A percentile compares a stretch with the other conserved stretches of the same genome.
phyloP scores from a whole-genome alignment of 2,113 vertebrate genomes.

The Pica pica region DNA sequence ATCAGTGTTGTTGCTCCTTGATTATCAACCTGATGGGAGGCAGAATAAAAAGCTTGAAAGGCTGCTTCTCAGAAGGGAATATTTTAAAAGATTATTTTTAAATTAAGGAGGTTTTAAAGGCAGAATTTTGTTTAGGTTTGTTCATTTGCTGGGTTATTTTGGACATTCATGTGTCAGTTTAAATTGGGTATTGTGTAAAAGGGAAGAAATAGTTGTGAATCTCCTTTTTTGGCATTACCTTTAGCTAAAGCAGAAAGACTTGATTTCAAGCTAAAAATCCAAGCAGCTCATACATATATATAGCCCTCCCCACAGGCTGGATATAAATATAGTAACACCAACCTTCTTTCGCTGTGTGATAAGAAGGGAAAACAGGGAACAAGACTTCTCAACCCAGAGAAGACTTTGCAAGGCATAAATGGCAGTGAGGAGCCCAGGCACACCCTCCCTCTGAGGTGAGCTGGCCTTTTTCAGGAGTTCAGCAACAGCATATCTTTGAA shows the following conservation, averaged over 20 bases:
- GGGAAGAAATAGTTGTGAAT: neutral
- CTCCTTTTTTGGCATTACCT: neutral
- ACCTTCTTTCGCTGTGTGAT: neutral
- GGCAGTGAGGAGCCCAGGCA: neutral
- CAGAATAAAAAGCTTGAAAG: slow-evolving; percentile 27
- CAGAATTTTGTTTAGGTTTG: neutral
- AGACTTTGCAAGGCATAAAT: neutral
- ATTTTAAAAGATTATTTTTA: neutral
- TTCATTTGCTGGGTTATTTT: neutral
- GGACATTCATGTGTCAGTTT: neutral
- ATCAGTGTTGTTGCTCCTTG: neutral
- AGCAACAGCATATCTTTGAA: neutral
- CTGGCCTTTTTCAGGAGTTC: neutral
- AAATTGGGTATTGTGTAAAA: neutral
- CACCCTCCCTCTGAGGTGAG: neutral
- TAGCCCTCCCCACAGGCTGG: neutral
- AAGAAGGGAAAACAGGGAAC: neutral
- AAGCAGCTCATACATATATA: neutral
- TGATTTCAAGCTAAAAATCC: neutral
- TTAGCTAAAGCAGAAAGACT: neutral
- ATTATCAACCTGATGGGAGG: neutral
- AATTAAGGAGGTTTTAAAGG: neutral
- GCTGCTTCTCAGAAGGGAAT: neutral
- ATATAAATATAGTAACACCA: neutral
- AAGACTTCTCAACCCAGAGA: neutral